Percentiles rank a stretch among this genome's conserved stretches.
Evolutionary conservation across 2,113 vertebrate species (phyloP).

Genomic region (Siniperca chuatsi): DNA sequence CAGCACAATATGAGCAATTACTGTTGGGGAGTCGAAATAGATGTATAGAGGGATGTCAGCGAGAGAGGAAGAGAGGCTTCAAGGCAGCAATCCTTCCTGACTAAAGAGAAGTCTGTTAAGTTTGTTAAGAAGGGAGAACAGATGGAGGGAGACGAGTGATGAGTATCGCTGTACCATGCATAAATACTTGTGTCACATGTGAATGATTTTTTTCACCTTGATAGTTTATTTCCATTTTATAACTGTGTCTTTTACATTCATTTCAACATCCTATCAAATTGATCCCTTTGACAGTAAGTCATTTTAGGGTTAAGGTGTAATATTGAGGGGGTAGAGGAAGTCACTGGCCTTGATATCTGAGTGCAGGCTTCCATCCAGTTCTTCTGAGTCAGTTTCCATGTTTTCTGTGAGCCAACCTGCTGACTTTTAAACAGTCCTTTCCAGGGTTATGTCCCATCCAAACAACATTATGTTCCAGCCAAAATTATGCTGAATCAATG

Average conservation of each 20-base stretch:
- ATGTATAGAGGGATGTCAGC: conserved; percentile 26
- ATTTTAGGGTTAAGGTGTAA: neutral
- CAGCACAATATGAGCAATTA: conserved; percentile 78
- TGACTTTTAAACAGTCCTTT: conserved; percentile 9
- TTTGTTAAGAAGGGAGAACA: conserved; percentile 24
- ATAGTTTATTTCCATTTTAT: neutral
- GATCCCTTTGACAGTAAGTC: neutral
- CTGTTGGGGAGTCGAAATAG: conserved; percentile 10
- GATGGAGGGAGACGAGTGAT: conserved; percentile 18
- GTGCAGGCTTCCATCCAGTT: neutral
- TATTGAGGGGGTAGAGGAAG: neutral
- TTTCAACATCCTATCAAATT: neutral
- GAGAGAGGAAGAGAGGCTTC: conserved; percentile 26
- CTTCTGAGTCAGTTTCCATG: neutral
- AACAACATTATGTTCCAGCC: neutral
- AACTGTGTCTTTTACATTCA: neutral
- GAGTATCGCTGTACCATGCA: neutral
- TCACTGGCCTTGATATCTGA: neutral
- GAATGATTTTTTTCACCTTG: neutral
- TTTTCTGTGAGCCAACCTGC: neutral
- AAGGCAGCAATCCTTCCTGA: conserved; percentile 13
- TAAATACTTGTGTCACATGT: neutral
- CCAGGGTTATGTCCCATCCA: neutral
- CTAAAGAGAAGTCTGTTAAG: conserved; percentile 7
- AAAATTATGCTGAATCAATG: neutral